These are phyloP conservation scores for Drosophila littoralis DNA, from an alignment of 1,140 invertebrate genomes.

Conservation along the genomic window DNA sequence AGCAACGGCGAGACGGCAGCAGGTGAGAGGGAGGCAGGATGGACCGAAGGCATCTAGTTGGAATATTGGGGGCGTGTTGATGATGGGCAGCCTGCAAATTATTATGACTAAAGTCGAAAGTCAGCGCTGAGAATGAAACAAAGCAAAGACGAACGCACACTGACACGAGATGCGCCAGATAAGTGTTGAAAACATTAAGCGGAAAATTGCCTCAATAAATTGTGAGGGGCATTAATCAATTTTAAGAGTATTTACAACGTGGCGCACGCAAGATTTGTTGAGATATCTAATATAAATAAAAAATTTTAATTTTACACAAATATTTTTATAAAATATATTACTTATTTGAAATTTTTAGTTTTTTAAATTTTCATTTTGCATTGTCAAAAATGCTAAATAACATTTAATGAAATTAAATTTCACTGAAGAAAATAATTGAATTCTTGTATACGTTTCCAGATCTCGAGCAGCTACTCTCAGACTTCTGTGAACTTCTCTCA, in stretches of 20 bases:
- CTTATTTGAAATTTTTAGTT: too few relatives aligned
- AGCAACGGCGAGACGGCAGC: slow-evolving; percentile 19
- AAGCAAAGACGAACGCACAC: slow-evolving; percentile 27
- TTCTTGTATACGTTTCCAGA: too few relatives aligned
- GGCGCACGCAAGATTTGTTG: too few relatives aligned
- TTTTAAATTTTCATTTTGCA: too few relatives aligned
- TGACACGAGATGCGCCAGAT: slow-evolving; percentile 9
- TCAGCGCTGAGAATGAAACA: slow-evolving; percentile 10
- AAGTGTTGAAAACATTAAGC: background rate
- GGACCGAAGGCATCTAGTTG: slow-evolving; percentile 6
- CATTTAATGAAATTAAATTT: too few relatives aligned
- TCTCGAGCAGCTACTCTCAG: too few relatives aligned
- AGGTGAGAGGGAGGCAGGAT: background rate
- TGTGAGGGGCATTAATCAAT: background rate
- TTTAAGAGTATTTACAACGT: too few relatives aligned
- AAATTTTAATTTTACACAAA: too few relatives aligned
- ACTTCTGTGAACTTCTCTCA: background rate
- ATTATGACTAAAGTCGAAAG: slow-evolving; percentile 43
- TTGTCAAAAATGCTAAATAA: too few relatives aligned
- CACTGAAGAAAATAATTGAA: too few relatives aligned
- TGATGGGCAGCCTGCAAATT: slow-evolving; percentile 73
- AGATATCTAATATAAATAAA: too few relatives aligned
- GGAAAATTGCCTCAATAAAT: background rate
- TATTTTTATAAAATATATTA: too few relatives aligned
- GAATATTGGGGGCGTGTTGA: slow-evolving; percentile 68